Evolutionary conservation across 2,797 vertebrate genomes (phyloP).

Genomic region (Phrynocephalus vlangalii): DNA sequence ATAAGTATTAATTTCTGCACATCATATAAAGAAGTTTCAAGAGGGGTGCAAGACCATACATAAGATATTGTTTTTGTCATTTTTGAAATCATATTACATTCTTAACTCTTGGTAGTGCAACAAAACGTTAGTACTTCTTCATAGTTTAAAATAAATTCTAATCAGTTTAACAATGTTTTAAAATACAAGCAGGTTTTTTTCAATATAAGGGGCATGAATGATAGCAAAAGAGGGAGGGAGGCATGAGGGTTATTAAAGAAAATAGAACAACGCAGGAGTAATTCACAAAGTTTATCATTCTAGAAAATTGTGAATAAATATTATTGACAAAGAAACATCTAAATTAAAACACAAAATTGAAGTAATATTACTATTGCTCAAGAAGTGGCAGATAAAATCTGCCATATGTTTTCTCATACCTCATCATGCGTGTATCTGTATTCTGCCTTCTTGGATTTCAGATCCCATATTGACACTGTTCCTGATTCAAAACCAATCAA

Average conservation of each 20-base stretch:
- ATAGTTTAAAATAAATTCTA: too few relatives aligned
- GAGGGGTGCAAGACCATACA: too few relatives aligned
- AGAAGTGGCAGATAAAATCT: constrained; percentile 22
- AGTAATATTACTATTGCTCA: background rate
- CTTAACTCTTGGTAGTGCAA: too few relatives aligned
- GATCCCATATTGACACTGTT: constrained; percentile 96
- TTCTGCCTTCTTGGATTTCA: constrained; percentile 99
- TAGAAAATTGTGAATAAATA: background rate
- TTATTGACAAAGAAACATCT: background rate
- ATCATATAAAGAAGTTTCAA: background rate
- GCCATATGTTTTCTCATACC: constrained; percentile 78
- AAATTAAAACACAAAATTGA: background rate
- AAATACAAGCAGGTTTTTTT: too few relatives aligned
- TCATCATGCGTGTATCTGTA: constrained; percentile 98
- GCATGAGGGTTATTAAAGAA: too few relatives aligned
- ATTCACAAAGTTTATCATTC: background rate
- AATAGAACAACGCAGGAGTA: too few relatives aligned
- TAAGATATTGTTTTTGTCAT: too few relatives aligned
- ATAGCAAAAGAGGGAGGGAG: too few relatives aligned
- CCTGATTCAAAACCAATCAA: constrained; percentile 98
- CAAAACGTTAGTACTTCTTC: too few relatives aligned
- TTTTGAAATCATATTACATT: too few relatives aligned
- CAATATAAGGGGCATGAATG: too few relatives aligned
- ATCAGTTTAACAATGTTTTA: too few relatives aligned
- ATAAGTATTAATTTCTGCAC: background rate